A percentile compares a stretch with the other conserved stretches of the same genome.
These are phyloP conservation scores for Pelecanus crispus DNA, from an alignment of 2,113 vertebrate genomes.

Conservation along the genomic window DNA sequence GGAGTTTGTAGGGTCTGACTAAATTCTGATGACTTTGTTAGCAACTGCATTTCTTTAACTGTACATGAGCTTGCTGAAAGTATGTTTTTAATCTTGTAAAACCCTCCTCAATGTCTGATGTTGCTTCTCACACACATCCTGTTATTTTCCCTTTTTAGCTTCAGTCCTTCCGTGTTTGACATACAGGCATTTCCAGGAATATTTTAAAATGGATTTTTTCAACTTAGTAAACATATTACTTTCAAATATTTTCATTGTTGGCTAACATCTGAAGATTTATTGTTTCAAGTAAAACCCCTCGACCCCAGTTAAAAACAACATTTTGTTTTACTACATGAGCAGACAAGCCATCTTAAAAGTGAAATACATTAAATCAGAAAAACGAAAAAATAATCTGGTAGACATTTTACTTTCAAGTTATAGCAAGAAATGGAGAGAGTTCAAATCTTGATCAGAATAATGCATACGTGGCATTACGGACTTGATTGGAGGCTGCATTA, in stretches of 20 bases:
- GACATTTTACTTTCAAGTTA: background rate
- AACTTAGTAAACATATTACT: background rate
- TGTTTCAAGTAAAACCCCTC: background rate
- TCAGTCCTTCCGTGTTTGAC: background rate
- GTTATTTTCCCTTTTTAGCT: constrained; percentile 9
- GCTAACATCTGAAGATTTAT: background rate
- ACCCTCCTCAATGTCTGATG: background rate
- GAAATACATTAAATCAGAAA: background rate
- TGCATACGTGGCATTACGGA: background rate
- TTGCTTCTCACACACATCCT: background rate
- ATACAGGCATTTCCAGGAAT: background rate
- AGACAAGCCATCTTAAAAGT: background rate
- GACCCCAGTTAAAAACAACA: background rate
- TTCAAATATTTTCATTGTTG: background rate
- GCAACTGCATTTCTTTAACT: background rate
- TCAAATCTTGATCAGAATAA: background rate
- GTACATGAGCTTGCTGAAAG: background rate
- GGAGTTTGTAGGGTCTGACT: background rate
- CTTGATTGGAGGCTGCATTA: background rate
- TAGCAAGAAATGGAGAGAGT: background rate
- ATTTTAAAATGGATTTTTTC: background rate
- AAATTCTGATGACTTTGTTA: constrained; percentile 1
- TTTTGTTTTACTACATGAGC: background rate
- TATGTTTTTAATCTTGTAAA: constrained; percentile 13
- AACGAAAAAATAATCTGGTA: background rate